Conservation (phyloP, 2,888 invertebrate genomes). For the Cyclophora punctaria region DNA sequence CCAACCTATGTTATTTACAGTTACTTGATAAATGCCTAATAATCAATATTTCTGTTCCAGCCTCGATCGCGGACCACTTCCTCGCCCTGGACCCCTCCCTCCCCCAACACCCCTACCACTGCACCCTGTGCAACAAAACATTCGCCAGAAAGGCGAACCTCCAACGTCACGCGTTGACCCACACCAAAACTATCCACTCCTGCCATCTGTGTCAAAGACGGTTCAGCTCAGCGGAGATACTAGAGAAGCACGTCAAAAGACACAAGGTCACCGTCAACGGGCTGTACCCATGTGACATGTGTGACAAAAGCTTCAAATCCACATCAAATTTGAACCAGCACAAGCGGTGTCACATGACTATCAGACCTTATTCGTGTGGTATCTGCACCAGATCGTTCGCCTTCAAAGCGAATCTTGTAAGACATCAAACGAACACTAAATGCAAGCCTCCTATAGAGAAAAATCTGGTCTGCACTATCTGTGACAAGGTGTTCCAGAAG, state of each 20-base stretch:
- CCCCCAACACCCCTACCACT: constrained; percentile 4
- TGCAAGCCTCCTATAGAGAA: constrained; percentile 14
- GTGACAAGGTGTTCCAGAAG: constrained; percentile 26
- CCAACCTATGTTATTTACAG: not conserved
- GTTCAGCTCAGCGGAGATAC: constrained; percentile 11
- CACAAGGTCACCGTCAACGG: constrained; percentile 20
- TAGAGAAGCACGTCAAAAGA: constrained; percentile 17
- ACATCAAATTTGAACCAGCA: constrained; percentile 38
- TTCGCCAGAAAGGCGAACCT: constrained; percentile 22
- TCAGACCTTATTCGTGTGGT: constrained; percentile 27
- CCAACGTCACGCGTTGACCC: constrained; percentile 20
- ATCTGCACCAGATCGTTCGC: constrained; percentile 26
- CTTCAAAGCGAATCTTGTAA: constrained; percentile 22
- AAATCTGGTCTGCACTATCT: constrained; percentile 19
- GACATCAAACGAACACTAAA: constrained; percentile 20
- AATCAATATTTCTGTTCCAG: too few relatives aligned
- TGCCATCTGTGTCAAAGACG: constrained; percentile 21
- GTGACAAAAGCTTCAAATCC: constrained; percentile 33
- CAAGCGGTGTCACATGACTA: constrained; percentile 23
- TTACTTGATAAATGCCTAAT: not conserved
- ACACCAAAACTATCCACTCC: constrained; percentile 11
- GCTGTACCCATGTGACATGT: constrained; percentile 26
- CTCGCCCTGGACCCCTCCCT: constrained; percentile 2
- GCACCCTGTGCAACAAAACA: constrained; percentile 21
- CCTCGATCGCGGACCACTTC: too few relatives aligned